Evolutionary conservation across 2,888 invertebrate genomes (phyloP), one percentile per base, ranked within the genome.

Genomic region (Philhelius pedissequus): DNA sequence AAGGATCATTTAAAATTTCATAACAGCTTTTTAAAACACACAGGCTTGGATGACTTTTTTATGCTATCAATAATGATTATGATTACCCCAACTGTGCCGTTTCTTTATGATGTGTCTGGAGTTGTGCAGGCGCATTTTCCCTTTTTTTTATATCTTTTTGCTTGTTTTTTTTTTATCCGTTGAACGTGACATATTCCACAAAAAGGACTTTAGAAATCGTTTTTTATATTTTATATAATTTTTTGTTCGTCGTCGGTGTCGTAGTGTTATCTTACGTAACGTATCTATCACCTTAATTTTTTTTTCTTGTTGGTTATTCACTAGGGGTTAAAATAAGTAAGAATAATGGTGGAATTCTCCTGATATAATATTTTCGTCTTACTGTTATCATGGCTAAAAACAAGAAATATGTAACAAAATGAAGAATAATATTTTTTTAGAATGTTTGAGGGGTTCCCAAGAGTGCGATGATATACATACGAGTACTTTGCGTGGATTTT

Each of bases 301-400:
- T 56, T 40, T 4, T 22, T 38, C n/a, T n/a, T n/a, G n/a, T n/a
- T n/a, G n/a, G 71, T 48, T 80, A 54, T 80, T 84, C 70, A 68
- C 84, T 70, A 54, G 84, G 50, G 84, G 80, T 84, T 80, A 71
- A 75, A 84, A 76, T 80, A 84, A 80, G 80, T 80, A 80, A 80
- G 84, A 80, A 71, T 71, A 84, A 80, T 84, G 70, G 75, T 71
- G 74, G 75, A 80, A 75, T 80, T 80, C 71, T 54, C 60, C 64
- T 80, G 75, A 56, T 75, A 56, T 80, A 80, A 84, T 76, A 80
- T 84, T 80, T 84, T 84, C 80, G 80, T 84, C 84, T 80, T 71
- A 71, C 70, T 66, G 79, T 75, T 80, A 84, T 80, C 84, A 80
- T 84, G 84, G 80, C 80, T 84, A 70, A 70, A 80, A 80, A 80